These are phyloP conservation scores for Hyaena hyaena DNA, from an alignment of 2,113 vertebrate genomes.

Conservation along the genomic window DNA sequence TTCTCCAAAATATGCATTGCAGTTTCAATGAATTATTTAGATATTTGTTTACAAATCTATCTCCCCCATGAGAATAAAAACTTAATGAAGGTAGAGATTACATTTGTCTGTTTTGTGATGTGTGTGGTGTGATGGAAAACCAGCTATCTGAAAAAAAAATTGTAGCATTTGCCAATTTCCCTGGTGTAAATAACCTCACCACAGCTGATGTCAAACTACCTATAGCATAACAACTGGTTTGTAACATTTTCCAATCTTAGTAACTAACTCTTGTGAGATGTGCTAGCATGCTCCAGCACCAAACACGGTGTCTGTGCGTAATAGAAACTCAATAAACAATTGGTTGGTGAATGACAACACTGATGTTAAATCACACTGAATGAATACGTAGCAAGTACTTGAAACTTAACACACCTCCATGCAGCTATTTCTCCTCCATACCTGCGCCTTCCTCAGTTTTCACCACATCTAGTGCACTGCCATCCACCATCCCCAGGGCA, in stretches of 20 bases:
- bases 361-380: not conserved
- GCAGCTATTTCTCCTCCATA: not conserved
- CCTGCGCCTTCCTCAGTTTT: not conserved
- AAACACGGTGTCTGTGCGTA: too few species aligned
- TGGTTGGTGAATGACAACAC: not conserved
- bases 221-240: not conserved
- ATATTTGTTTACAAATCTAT: not conserved
- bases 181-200: not conserved
- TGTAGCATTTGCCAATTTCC: not conserved
- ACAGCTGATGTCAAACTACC: not conserved
- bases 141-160: not conserved
- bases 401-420: too few species aligned
- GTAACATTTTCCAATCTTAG: not conserved
- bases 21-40: not conserved
- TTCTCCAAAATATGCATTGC: not conserved
- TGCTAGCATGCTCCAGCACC: not conserved
- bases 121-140: not conserved
- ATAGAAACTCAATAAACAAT: not conserved
- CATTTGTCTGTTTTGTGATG: not conserved
- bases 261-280: not conserved
- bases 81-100: not conserved
- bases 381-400: not conserved
- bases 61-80: not conserved
- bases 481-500: not conserved
- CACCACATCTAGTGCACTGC: not conserved